Base-by-base conservation (phyloP, 2,113 vertebrate species). In the Lasiurus cinereus region DNA sequence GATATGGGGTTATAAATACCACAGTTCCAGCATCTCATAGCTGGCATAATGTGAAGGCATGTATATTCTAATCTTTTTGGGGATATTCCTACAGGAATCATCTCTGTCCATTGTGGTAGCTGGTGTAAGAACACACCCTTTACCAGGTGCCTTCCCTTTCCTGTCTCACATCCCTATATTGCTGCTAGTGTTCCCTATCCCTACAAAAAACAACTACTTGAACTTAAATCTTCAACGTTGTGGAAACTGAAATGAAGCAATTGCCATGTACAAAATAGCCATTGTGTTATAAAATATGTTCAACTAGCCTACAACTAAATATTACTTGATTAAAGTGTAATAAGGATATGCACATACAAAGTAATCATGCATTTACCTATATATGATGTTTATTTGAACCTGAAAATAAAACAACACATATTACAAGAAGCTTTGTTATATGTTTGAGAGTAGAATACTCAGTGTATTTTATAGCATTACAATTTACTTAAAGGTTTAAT, bases 291-390 rank as follows among this genome's bases (percentile, higher is more conserved):
- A 50, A 84, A 88, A 69, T 62, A 18, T 88, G 10, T 83, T 11
- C 10, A 56, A n/a, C 50, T 77, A 64, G 19, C 14, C 86, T 79
- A 15, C n/a, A 50, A 69, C 9, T 88, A 84, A 88, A 7, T 83
- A 80, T 69, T 89, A n/a, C 85, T 66, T 83, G 43, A 95, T 89
- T 66, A 64, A 85, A 76, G 29, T 67, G 88, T 52, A 76, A 94
- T 46, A 24, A 56, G 76, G 16, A 74, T 86, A 83, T 66, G 11
- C 22, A 82, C 22, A 85, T 16, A 50, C 13, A n/a, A 87, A n/a
- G 18, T 12, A 77, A 92, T 72, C 16, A 24, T 83, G 11, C 29
- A 19, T 73, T 88, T 50, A 12, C 52, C 74, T 29, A 56, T 66
- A 31, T 48, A 48, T n/a, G 22, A 62, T 33, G 8, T 33, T 36